phyloP scores from a whole-genome alignment of 2,888 invertebrate species.

The Rotaria macrura region DNA sequence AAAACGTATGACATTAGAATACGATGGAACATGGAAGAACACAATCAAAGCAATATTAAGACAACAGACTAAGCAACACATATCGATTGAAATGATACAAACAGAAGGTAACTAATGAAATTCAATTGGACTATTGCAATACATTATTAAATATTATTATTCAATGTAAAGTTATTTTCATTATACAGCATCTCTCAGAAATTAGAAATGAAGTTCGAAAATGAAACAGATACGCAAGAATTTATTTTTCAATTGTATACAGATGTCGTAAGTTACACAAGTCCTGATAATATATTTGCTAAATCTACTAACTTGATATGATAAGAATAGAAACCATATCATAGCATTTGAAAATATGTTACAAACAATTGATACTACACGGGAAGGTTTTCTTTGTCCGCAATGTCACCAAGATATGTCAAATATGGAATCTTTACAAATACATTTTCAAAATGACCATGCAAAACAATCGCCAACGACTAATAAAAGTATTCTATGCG shows the following conservation, averaged over 20 bases:
- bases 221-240: not conserved
- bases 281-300: not conserved
- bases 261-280: not conserved
- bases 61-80: not conserved
- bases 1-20: no score
- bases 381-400: slow-evolving; percentile 30
- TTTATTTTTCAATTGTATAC: not conserved
- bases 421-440: slow-evolving; percentile 25
- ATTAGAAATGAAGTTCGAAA: not conserved
- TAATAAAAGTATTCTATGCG: not conserved
- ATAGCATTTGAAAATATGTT: not conserved
- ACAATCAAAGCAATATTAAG: not conserved
- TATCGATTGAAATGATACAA: not conserved
- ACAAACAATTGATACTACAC: not conserved
- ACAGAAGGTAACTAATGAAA: not conserved
- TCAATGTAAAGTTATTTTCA: not conserved
- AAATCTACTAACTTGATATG: not conserved
- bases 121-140: not conserved
- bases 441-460: slow-evolving; percentile 30
- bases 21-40: no score
- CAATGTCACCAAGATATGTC: slow-evolving; percentile 33
- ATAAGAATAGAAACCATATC: not conserved
- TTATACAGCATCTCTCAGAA: no score
- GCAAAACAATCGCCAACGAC: not conserved
- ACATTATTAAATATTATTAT: not conserved